Conservation (phyloP, 2,797 vertebrate species). For the Pantherophis alleghaniensis region DNA sequence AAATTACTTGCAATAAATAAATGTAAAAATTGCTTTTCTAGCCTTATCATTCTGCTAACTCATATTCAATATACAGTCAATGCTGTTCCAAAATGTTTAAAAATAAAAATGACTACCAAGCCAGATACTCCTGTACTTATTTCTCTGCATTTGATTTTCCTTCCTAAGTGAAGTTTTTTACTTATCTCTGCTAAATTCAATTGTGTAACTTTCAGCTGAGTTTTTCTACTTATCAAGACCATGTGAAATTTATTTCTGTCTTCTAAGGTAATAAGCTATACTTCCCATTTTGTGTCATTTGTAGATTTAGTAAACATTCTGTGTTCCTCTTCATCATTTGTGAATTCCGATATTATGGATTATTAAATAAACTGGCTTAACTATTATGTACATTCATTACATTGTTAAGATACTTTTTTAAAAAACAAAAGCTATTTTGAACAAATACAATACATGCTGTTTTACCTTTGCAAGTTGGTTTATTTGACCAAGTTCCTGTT, state of each 20-base stretch:
- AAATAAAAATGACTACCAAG: background rate
- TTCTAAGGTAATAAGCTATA: background rate
- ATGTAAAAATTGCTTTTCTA: background rate
- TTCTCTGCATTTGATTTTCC: background rate
- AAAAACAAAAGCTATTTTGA: background rate
- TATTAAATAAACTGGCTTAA: background rate
- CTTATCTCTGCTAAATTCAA: background rate
- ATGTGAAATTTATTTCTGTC: background rate
- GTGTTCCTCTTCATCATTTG: background rate
- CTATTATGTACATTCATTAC: background rate
- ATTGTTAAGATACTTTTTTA: background rate
- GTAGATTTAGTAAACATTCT: background rate
- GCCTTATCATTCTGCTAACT: background rate
- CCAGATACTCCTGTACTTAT: background rate
- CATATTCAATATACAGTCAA: background rate
- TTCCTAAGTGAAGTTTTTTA: background rate
- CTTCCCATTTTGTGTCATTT: background rate
- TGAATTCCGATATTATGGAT: background rate
- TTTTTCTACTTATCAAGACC: background rate
- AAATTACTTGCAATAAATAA: background rate
- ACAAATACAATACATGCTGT: fast-evolving
- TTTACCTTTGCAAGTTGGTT: slow-evolving; percentile 83
- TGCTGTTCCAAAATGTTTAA: background rate
- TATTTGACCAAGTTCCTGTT: slow-evolving; percentile 81
- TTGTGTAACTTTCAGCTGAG: background rate